Base-by-base conservation (phyloP, 2,113 vertebrate genomes). In the Trochalopteron elliotii region DNA sequence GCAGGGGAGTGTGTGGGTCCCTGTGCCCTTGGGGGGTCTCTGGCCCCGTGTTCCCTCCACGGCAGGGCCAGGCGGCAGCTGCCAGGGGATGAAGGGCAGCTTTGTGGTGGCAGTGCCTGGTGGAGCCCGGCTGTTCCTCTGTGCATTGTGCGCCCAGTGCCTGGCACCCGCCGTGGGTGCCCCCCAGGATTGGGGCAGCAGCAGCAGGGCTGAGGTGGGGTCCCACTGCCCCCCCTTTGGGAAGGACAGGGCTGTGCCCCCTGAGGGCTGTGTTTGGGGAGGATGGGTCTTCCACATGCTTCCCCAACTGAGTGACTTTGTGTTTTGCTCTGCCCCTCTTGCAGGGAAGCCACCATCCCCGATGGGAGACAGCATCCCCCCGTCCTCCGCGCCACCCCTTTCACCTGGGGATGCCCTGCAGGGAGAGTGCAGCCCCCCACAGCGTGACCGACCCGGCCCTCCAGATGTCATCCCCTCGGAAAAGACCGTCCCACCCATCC, bases 61-160 rank as follows among this genome's bases (percentile, higher is more conserved):
- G 3, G 23, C 7, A 7, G 60, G 74, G 47, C 68, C 7, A 0
- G 15, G 50, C 0, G 9, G 92, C 94, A 93, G 93, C 94, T 93
- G 94, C 30, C 4, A 0, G n/a, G 15, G 45, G 55, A 95, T 80
- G 83, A 94, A 94, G 89, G 50, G 76, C 3, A 67, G 94, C 93
- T 92, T 93, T 96, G 94, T 94, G 93, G 93, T 3, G 10, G 28
- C 17, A 21, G 94, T 93, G 96, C 96, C 96, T 95, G 96, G 96
- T 3, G 1, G 60, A 84, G 82, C 79, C 70, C 10, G 40, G 65
- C 78, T 4, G 37, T 44, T 35, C n/a, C 82, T 91, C 87, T 96
- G 69, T 93, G 85, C 60, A 84, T 95, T 91, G 93, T 95, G 88
- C 11, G 4, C 35, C 72, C 60, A 10, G 90, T 2, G 78, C 93